Percentiles rank a stretch among this genome's conserved stretches.
Conservation (phyloP, 2,888 invertebrate genomes). For the Lampropteryx suffumata region DNA sequence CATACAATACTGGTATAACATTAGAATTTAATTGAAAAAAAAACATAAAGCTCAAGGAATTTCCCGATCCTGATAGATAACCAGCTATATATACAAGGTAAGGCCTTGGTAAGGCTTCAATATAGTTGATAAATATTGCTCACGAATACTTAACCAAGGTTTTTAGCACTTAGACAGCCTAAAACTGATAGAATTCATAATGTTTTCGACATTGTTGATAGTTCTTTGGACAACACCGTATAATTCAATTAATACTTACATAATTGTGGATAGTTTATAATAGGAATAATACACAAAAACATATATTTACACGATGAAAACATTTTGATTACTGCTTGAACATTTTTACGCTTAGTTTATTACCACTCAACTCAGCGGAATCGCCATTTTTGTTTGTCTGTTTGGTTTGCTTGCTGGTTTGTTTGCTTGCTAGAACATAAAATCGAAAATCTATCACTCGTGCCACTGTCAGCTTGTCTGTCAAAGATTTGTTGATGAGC, state of each 20-base stretch:
- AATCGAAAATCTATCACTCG: no score
- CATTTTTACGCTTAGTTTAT: slow-evolving; percentile 67
- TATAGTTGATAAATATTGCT: slow-evolving; percentile 42
- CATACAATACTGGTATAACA: no score
- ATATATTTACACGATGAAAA: slow-evolving; percentile 54
- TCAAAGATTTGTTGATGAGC: no score
- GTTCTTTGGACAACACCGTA: no score
- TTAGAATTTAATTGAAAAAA: no score
- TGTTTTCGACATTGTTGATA: no score
- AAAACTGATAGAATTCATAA: slow-evolving; percentile 20
- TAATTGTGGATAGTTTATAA: slow-evolving; percentile 50
- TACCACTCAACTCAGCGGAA: slow-evolving; percentile 50
- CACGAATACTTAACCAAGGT: slow-evolving; percentile 44
- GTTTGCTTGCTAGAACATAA: no score
- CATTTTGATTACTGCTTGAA: slow-evolving; percentile 72
- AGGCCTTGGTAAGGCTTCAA: slow-evolving; percentile 45
- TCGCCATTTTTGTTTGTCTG: slow-evolving; percentile 64
- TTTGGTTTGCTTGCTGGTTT: no score
- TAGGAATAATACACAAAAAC: slow-evolving; percentile 56
- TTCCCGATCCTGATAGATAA: slow-evolving; percentile 26
- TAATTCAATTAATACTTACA: slow-evolving; percentile 55
- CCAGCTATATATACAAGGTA: slow-evolving; percentile 26
- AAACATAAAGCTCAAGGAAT: slow-evolving; percentile 5
- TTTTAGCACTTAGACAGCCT: slow-evolving; percentile 35
- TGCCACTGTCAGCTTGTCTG: no score